Evolutionary conservation across 2,797 vertebrate species (phyloP).

Genomic region (Eulemur albifrons): DNA sequence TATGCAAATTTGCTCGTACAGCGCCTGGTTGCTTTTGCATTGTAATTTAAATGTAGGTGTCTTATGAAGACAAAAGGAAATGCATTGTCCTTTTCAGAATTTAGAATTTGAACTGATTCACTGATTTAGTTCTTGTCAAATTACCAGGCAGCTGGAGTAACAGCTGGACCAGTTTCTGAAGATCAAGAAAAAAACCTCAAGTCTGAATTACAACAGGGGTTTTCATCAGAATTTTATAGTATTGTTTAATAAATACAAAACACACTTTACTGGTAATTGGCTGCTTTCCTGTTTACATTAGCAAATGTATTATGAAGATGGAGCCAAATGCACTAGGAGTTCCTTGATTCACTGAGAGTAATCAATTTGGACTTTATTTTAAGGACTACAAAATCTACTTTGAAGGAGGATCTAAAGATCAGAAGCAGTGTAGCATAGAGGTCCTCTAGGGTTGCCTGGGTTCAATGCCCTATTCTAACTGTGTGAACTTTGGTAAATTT

Average conservation of each 20-base stretch:
- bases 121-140: slow-evolving; percentile 32
- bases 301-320: slow-evolving; percentile 37
- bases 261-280: slow-evolving; percentile 41
- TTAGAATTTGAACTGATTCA: slow-evolving; percentile 52
- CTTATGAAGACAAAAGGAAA: slow-evolving; percentile 48
- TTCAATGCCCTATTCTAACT: neutral
- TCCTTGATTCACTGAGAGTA: slow-evolving; percentile 14
- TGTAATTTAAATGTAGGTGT: slow-evolving; percentile 59
- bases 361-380: slow-evolving; percentile 45
- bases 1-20: slow-evolving; percentile 66
- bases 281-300: slow-evolving; percentile 54
- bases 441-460: neutral
- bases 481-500: neutral
- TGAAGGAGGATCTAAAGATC: slow-evolving; percentile 31
- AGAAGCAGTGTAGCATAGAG: neutral
- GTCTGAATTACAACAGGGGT: neutral
- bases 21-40: neutral
- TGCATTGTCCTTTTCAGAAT: slow-evolving; percentile 59
- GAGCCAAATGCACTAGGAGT: slow-evolving; percentile 13
- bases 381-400: slow-evolving; percentile 14
- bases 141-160: slow-evolving; percentile 70
- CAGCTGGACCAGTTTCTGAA: slow-evolving; percentile 72
- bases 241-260: slow-evolving; percentile 69
- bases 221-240: slow-evolving; percentile 53
- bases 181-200: slow-evolving; percentile 27